Evolutionary conservation across 2,888 invertebrate species (phyloP), one percentile per base, ranked within the genome.

Genomic region (Parnassius glacialis): DNA sequence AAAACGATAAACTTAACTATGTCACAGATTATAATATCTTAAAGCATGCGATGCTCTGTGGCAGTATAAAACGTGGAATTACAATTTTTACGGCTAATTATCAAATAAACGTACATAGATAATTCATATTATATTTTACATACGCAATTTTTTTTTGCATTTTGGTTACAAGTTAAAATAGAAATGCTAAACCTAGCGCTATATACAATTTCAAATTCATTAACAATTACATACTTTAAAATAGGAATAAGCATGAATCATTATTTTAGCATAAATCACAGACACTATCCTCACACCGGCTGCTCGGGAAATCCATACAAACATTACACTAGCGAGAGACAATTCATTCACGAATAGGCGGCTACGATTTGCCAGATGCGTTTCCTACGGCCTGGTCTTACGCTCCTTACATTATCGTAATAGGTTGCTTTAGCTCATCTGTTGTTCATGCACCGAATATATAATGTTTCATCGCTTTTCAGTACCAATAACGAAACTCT

Each of bases 241-340:
- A 81, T 84, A 88, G 79, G 81, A 87, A 85, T 88, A 90, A 88
- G 90, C 88, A 85, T 81, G 87, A 84, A 85, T 83, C 76, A 80
- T 79, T 85, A 77, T 79, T 81, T 84, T 85, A 90, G 87, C 83
- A 85, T 90, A 90, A 89, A 90, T 90, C 90, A 90, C 90, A 90
- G 90, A 89, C 88, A 84, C 84, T 85, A 86, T 83, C 81, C 80
- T 82, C 82, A 79, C 78, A 81, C 79, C 85, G 80, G 85, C 78
- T 85, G 79, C 78, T 78, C 73, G 74, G 75, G 71, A 76, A 78
- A 78, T 75, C 74, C 74, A 75, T 70, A 77, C 65, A 64, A 57
- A 16, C 34, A 25, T 3, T 48, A 57, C 12, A 43, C 47, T n/a
- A 52, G 52, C 47, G 56, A 55, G 10, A 47, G 20, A n/a, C 45